These are phyloP conservation scores for Nyctereutes procyonoides DNA, from an alignment of 2,113 vertebrate species.

Conservation along the genomic window DNA sequence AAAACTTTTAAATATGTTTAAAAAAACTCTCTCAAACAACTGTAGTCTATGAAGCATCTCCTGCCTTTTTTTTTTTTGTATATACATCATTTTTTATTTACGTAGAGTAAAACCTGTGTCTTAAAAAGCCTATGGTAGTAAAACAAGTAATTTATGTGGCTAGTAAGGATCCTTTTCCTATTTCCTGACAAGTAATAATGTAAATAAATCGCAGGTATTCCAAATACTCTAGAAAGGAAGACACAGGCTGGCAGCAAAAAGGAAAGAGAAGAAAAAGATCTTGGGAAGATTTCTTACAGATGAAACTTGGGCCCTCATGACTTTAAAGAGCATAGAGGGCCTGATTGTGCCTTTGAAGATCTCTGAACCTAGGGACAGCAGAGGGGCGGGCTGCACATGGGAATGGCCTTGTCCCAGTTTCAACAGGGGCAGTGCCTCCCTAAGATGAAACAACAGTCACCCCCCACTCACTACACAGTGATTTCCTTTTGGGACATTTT, in stretches of 20 bases:
- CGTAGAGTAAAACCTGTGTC: neutral
- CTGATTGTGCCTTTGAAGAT: neutral
- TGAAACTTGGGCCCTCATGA: neutral
- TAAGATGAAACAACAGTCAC: neutral
- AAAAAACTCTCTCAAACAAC: neutral
- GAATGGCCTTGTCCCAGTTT: neutral
- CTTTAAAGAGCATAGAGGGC: neutral
- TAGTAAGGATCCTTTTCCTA: neutral
- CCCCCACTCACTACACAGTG: neutral
- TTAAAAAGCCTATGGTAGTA: neutral
- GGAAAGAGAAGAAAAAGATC: constrained; percentile 24
- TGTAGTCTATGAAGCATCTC: neutral
- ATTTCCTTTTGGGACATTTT: constrained; percentile 66
- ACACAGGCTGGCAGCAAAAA: neutral
- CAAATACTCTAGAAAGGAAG: constrained; percentile 11
- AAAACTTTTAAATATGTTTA: no score
- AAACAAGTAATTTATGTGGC: neutral
- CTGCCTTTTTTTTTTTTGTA: neutral
- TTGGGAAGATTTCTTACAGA: neutral
- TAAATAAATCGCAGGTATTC: neutral
- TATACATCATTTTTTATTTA: constrained; percentile 26
- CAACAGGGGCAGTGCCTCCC: neutral
- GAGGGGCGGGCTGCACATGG: neutral
- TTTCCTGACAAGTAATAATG: constrained; percentile 23
- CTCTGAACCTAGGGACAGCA: neutral